A percentile compares a stretch with the other conserved stretches of the same genome.
Evolutionary conservation across 2,797 vertebrate species (phyloP).

Genomic region (Sciaenops ocellatus): DNA sequence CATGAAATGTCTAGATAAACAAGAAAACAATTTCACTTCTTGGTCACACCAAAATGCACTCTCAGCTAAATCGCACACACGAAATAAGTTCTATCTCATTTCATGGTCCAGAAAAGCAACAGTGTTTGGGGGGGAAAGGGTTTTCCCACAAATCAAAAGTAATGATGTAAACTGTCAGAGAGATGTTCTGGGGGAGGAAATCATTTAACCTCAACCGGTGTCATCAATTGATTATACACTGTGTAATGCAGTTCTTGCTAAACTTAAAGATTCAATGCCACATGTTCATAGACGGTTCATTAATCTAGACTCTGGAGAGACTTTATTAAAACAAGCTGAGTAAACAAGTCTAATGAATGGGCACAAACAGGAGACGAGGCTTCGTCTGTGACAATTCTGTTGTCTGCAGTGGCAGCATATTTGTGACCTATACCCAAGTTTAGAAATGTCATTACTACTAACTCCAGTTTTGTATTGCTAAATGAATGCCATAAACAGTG

Average conservation of each 20-base stretch:
- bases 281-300: slow-evolving; percentile 38
- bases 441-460: background rate
- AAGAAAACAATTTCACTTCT: slow-evolving; percentile 36
- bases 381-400: slow-evolving; percentile 10
- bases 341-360: slow-evolving; percentile 43
- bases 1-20: slow-evolving; percentile 30
- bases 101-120: slow-evolving; percentile 41
- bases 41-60: slow-evolving; percentile 30
- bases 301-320: slow-evolving; percentile 39
- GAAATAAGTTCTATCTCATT: slow-evolving; percentile 40
- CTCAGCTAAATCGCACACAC: slow-evolving; percentile 41
- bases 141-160: slow-evolving; percentile 28
- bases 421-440: background rate
- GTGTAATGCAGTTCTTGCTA: background rate
- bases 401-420: slow-evolving; percentile 9
- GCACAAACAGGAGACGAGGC: slow-evolving; percentile 4
- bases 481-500: background rate
- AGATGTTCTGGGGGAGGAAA: slow-evolving; percentile 6
- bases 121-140: background rate
- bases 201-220: background rate
- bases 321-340: slow-evolving; percentile 24
- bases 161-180: slow-evolving; percentile 37
- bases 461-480: background rate
- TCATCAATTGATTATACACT: background rate
- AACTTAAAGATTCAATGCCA: slow-evolving; percentile 20